phyloP scores from a whole-genome alignment of 2,113 vertebrate species.

The Coptodon bakossiorum region DNA sequence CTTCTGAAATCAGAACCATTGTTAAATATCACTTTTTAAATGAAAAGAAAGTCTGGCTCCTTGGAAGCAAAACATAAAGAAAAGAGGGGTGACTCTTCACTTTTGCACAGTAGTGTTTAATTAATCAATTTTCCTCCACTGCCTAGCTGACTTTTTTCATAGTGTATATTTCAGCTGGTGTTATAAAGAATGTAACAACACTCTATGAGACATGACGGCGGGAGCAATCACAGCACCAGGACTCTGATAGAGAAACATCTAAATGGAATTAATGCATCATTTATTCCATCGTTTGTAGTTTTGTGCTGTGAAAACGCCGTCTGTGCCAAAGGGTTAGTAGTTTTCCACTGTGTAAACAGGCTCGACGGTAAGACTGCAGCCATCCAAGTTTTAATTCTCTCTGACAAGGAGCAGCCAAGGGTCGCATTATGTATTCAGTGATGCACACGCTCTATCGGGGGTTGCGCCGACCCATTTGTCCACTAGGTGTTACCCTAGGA shows the following conservation, averaged over 20 bases:
- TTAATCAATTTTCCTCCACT: neutral
- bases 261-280: neutral
- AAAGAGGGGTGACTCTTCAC: neutral
- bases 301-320: neutral
- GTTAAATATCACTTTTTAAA: neutral
- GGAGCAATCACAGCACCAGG: neutral
- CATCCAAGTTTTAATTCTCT: neutral
- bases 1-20: neutral
- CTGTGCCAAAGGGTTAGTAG: neutral
- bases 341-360: neutral
- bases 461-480: neutral
- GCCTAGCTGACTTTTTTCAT: neutral
- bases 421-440: neutral
- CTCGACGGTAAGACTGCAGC: neutral
- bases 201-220: neutral
- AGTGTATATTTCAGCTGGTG: neutral
- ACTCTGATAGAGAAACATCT: neutral
- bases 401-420: neutral
- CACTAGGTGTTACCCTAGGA: constrained; percentile 40
- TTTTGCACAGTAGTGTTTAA: neutral
- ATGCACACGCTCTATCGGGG: neutral
- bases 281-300: neutral
- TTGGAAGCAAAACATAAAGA: neutral
- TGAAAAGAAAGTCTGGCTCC: neutral
- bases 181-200: neutral